Evolutionary conservation across 2,888 invertebrate genomes (phyloP), one percentile per base, ranked within the genome.

Genomic region (Hydropsyche betteni): DNA sequence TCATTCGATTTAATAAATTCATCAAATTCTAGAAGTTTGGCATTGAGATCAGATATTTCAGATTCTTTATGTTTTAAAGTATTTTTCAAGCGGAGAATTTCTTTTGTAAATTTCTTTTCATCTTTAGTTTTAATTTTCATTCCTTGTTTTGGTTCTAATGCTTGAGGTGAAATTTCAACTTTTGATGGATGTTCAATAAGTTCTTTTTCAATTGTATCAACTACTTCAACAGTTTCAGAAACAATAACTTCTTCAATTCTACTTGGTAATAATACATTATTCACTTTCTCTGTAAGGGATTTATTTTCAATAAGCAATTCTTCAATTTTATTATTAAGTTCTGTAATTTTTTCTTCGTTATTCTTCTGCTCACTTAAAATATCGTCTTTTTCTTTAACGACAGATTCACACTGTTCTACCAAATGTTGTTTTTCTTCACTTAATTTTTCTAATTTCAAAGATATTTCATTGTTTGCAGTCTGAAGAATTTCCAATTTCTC

Each of bases 401-500:
- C 81, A 75, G 84, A 80, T 80, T 87, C 82, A 79, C 87, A 84
- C 80, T 84, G 84, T 75, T 81, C 84, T 81, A 88, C 84, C 50
- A 90, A 81, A 73, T 82, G 81, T 76, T 84, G 85, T 80, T 89
- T 89, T 80, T 89, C 88, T 33, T 84, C 85, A 75, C 85, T 87
- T 58, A 90, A 82, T 78, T 89, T 86, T 69, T 86, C 84, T 68
- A 90, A 84, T 81, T 87, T 86, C 72, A 86, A 80, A 55, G 85
- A 83, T 69, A 91, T 83, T 50, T 87, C 84, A 77, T 89, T 87
- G 83, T 92, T 91, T 85, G 92, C 91, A 8, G 84, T 81, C 75
- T 85, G 88, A n/a, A 91, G 83, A 79, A 85, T 86, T 82, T 89
- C 90, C 88, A 92, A 89, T 85, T 91, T 92, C 78, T 90, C 90